Base-by-base conservation (phyloP, 2,797 vertebrate genomes). In the Gymnothorax reevesii region DNA sequence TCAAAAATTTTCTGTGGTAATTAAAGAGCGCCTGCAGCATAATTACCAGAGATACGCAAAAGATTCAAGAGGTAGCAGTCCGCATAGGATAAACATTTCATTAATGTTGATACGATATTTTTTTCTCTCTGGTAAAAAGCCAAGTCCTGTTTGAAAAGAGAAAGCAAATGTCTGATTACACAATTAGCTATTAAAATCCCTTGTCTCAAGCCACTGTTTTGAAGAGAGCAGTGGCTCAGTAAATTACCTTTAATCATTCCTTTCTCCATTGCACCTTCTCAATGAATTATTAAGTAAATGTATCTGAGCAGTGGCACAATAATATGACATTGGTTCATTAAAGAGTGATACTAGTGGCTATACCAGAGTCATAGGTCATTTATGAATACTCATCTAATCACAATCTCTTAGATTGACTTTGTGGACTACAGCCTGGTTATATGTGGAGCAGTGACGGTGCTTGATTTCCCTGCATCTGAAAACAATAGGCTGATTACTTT, bases 171-270 rank as follows among this genome's bases (percentile, higher is more conserved):
- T 66, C 62, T 66, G 62, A 66, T 66, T 66, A n/a, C 62, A 66
- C 22, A 66, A 66, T 66, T n/a, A n/a, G 8, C 20, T 7, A 66
- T 66, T 66, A 66, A 66, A 66, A 66, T 66, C 62, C 62, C 62
- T n/a, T 66, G 62, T 66, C 62, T 66, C 22, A n/a, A 66, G 62
- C n/a, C 62, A 66, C n/a, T 66, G 62, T 66, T 66, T 66, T 8
- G 62, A 66, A 20, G n/a, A 66, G 62, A 66, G 7, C 62, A 22
- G 62, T 66, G 62, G 62, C 20, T 66, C 20, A n/a, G 62, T 66
- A 66, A 66, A 66, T 66, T n/a, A 66, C n/a, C 20, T 66, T 66
- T 66, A 66, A 66, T 66, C 62, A n/a, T n/a, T 66, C 62, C 62
- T 66, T 66, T 66, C 62, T 20, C 15, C 22, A n/a, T 22, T 66